phyloP scores from a whole-genome alignment of 2,888 invertebrate species.

The Lithophane leautieri region DNA sequence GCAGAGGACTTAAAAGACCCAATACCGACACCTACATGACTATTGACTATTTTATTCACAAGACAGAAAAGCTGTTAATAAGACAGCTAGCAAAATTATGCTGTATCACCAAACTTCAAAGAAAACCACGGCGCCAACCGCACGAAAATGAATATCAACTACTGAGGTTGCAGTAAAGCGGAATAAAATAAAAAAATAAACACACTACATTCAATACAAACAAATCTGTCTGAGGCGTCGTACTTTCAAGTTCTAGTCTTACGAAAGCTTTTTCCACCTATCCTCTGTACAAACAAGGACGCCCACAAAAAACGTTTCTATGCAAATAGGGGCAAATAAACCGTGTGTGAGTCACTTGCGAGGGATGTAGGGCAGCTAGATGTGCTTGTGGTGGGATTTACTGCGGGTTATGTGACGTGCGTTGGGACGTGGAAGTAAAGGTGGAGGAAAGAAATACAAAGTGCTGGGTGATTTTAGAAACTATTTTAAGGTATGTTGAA shows the following conservation, averaged over 20 bases:
- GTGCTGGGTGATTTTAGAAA: background rate
- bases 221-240: conserved; percentile 82
- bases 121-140: conserved; percentile 31
- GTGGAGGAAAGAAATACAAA: conserved; percentile 22
- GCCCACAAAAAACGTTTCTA: conserved; percentile 90
- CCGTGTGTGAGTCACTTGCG: conserved; percentile 81
- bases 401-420: conserved; percentile 35
- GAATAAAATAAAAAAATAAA: conserved; percentile 67
- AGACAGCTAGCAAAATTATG: conserved; percentile 38
- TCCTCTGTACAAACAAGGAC: conserved; percentile 89
- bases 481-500: background rate
- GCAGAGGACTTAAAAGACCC: background rate
- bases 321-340: conserved; percentile 90
- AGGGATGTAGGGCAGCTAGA: conserved; percentile 69
- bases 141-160: conserved; percentile 63
- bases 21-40: background rate
- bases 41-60: conserved; percentile 14
- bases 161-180: conserved; percentile 46
- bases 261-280: conserved; percentile 86
- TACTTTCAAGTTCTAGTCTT: conserved; percentile 78
- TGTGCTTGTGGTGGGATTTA: conserved; percentile 60
- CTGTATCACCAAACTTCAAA: conserved; percentile 47
- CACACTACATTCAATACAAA: conserved; percentile 82
- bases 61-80: conserved; percentile 38
- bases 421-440: background rate